Evolutionary conservation across 2,888 invertebrate species (phyloP).

Genomic region (Rhogogaster chlorosoma): DNA sequence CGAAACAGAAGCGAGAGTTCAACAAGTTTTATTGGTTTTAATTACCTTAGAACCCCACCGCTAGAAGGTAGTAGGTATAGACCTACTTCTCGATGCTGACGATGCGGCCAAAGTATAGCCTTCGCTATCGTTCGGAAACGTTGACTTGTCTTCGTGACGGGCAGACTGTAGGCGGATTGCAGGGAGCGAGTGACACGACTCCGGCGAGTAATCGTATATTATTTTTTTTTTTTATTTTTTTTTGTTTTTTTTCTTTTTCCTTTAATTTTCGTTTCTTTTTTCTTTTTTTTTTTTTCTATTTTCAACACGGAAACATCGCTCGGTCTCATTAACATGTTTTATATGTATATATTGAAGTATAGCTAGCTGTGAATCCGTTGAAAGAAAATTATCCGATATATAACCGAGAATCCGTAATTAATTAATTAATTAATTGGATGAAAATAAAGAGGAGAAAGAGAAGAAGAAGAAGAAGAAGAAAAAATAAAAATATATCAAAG

Average conservation of each 20-base stretch:
- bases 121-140: constrained; percentile 21
- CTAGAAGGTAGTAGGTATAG: background rate
- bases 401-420: background rate
- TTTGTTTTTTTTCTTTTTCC: background rate
- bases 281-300: background rate
- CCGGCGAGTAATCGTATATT: constrained; percentile 9
- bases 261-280: background rate
- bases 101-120: constrained; percentile 18
- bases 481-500: no score
- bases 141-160: constrained; percentile 35
- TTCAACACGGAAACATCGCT: background rate
- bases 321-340: background rate
- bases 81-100: background rate
- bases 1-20: constrained; percentile 7
- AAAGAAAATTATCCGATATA: background rate
- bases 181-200: constrained; percentile 14
- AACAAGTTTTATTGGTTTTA: constrained; percentile 32
- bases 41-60: constrained; percentile 39
- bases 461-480: background rate
- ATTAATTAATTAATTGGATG: background rate
- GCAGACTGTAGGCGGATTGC: constrained; percentile 35
- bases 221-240: constrained; percentile 12
- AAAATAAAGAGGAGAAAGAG: background rate
- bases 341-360: background rate
- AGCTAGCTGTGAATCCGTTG: background rate